Conservation (phyloP, 1,140 invertebrate genomes). For the Patella vulgata region DNA sequence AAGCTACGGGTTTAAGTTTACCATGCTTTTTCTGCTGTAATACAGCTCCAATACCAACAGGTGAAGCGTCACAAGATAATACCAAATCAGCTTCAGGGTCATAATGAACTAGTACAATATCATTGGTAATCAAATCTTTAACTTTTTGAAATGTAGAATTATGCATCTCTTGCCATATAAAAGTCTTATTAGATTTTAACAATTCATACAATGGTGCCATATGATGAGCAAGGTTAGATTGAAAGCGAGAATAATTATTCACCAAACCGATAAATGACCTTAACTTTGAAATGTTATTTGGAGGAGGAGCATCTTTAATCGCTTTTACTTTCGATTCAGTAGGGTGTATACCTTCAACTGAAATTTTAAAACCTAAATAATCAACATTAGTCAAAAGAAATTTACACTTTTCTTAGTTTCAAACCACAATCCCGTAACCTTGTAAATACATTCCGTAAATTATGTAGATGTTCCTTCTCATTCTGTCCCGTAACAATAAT, state of each 20-base stretch:
- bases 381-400: conserved; percentile 14
- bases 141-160: too few relatives aligned
- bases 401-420: conserved; percentile 19
- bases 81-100: too few relatives aligned
- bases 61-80: too few relatives aligned
- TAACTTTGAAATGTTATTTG: conserved; percentile 15
- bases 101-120: too few relatives aligned
- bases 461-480: conserved; percentile 17
- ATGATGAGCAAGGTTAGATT: too few relatives aligned
- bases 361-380: conserved; percentile 9
- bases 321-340: conserved; percentile 21
- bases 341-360: conserved; percentile 12
- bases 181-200: too few relatives aligned
- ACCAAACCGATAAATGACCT: not conserved
- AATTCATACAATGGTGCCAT: too few relatives aligned
- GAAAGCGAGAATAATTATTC: conserved; percentile 15
- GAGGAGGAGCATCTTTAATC: conserved; percentile 11
- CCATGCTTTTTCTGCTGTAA: too few relatives aligned
- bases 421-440: conserved; percentile 13
- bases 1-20: too few relatives aligned
- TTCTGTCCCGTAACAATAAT: conserved; percentile 26
- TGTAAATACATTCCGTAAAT: conserved; percentile 22
- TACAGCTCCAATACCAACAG: too few relatives aligned
- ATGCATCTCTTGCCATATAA: too few relatives aligned
- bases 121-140: too few relatives aligned